phyloP scores from a whole-genome alignment of 2,888 invertebrate genomes.

The Chaetogeoica ovagalla region DNA sequence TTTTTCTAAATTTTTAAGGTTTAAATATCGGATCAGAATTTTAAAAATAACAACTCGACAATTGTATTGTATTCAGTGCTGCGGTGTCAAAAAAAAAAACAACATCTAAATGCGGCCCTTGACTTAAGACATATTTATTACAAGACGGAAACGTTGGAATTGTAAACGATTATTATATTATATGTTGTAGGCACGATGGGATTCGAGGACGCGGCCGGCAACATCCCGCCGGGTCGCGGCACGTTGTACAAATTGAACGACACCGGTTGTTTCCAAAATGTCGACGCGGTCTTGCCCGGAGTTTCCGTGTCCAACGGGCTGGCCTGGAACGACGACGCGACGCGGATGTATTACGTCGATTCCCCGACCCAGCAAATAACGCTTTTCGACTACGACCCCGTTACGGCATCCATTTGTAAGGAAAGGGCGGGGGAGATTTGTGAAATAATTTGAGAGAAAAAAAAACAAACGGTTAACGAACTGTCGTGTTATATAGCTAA shows the following conservation, averaged over 20 bases:
- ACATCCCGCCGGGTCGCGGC: constrained; percentile 64
- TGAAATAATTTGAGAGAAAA: too few relatives aligned
- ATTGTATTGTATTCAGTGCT: too few relatives aligned
- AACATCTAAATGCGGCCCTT: too few relatives aligned
- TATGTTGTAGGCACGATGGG: constrained; percentile 67
- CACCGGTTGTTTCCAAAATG: constrained; percentile 53
- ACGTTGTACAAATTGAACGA: constrained; percentile 65
- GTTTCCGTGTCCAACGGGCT: constrained; percentile 78
- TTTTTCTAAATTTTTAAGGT: too few relatives aligned
- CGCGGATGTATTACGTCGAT: constrained; percentile 78
- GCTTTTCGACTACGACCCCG: constrained; percentile 71
- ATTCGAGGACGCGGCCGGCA: constrained; percentile 61
- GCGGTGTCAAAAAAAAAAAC: too few relatives aligned
- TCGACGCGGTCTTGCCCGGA: constrained; percentile 58
- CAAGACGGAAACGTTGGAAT: not conserved
- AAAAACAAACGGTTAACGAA: too few relatives aligned
- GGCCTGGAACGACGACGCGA: constrained; percentile 73
- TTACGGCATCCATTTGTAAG: constrained; percentile 58
- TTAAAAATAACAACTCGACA: too few relatives aligned
- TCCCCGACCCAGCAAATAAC: constrained; percentile 69
- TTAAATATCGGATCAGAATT: too few relatives aligned
- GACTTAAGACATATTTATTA: too few relatives aligned
- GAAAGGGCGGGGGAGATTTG: too few relatives aligned
- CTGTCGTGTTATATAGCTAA: constrained; percentile 56
- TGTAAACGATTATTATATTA: too few relatives aligned